Conservation (phyloP, 2,888 invertebrate genomes). For the Leptinotarsa tumamoca region DNA sequence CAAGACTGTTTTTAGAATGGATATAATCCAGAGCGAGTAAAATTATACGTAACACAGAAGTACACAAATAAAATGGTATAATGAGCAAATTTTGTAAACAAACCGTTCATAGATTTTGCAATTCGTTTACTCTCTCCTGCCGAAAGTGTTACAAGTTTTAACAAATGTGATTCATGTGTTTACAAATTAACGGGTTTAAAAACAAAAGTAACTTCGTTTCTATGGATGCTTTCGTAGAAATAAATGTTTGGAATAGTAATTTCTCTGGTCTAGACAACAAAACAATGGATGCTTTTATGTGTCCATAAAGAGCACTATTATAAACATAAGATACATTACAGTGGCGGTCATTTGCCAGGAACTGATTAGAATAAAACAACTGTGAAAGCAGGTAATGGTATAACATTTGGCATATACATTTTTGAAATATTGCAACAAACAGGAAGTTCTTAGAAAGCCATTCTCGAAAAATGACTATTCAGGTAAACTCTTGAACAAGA, state of each 20-base stretch:
- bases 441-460: too few species aligned
- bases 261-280: slow-evolving; percentile 7
- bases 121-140: slow-evolving; percentile 9
- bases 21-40: too few species aligned
- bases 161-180: background rate
- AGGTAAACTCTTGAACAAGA: too few species aligned
- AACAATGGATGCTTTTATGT: background rate
- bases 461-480: too few species aligned
- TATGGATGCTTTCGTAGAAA: background rate
- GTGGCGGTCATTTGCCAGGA: background rate
- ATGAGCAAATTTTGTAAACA: slow-evolving; percentile 23
- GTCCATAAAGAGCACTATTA: background rate
- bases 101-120: slow-evolving; percentile 4
- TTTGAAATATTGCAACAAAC: too few species aligned
- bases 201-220: background rate
- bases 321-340: background rate
- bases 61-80: background rate
- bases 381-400: background rate
- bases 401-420: background rate
- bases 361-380: background rate
- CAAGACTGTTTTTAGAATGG: background rate
- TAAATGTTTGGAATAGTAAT: background rate
- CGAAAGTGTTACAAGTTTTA: background rate
- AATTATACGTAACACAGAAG: too few species aligned
- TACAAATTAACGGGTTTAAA: background rate